A percentile compares a stretch with the other conserved stretches of the same genome.
These are phyloP conservation scores for Lissonota sp. DNA, from an alignment of 2,888 invertebrate genomes.

Conservation along the genomic window DNA sequence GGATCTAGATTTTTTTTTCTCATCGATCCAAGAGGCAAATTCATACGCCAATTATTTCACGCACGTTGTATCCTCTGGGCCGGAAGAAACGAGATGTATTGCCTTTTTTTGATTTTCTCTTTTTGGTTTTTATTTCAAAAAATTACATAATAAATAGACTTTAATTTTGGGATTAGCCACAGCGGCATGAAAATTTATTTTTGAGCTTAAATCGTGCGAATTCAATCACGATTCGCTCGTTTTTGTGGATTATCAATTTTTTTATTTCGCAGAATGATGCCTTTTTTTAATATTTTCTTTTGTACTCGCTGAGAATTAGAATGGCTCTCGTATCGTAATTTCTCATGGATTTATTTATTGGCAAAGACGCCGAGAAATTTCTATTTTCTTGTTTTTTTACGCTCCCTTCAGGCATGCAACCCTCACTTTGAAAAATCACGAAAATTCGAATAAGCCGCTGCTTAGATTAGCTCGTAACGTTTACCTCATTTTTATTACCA, in stretches of 20 bases:
- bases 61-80: slow-evolving; percentile 59
- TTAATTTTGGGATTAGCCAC: slow-evolving; percentile 21
- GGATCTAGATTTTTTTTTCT: slow-evolving; percentile 35
- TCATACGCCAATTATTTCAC: slow-evolving; percentile 58
- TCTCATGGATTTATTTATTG: too few species aligned
- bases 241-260: too few species aligned
- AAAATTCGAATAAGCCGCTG: slow-evolving; percentile 37
- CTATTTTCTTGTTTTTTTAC: too few species aligned
- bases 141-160: slow-evolving; percentile 2
- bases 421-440: slow-evolving; percentile 43
- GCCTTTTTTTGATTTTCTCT: not conserved
- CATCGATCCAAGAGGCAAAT: slow-evolving; percentile 40
- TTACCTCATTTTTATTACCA: slow-evolving; percentile 11
- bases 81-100: slow-evolving; percentile 65
- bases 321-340: too few species aligned
- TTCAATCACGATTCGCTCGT: not conserved
- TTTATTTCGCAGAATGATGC: not conserved
- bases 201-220: slow-evolving; percentile 2
- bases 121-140: not conserved
- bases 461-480: slow-evolving; percentile 12
- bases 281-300: too few species aligned
- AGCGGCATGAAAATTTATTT: slow-evolving; percentile 52
- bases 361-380: too few species aligned
- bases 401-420: slow-evolving; percentile 25
- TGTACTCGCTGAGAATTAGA: too few species aligned